Base-by-base conservation (phyloP, 2,888 invertebrate species). In the Gisinianus flammeolus region DNA sequence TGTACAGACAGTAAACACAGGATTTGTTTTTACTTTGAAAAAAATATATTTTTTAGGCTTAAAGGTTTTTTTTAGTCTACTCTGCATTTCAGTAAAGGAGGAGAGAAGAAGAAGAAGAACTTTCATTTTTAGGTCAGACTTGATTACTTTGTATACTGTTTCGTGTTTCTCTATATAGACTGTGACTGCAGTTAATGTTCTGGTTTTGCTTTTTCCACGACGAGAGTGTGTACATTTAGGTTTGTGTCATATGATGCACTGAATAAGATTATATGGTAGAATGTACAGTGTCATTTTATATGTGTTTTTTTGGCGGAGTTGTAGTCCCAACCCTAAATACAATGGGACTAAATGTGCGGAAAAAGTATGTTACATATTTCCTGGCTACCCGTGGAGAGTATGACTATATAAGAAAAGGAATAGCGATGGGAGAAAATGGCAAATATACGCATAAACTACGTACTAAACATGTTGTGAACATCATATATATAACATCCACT, bases 121-220 rank as follows among this genome's bases (percentile, higher is more conserved):
- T 62, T 62, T 62, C 62, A 62, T 62, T 62, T 62, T 62, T 62
- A 62, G 62, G 62, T 62, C 62, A 62, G 26, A 62, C 26, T 62
- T 62, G 62, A 62, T 62, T 62, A 62, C 28, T 62, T 62, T 62
- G 62, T 26, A 44, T 44, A 16, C 44, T 44, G n/a, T 58, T 24
- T 58, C 58, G 22, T 58, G 22, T 24, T 58, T 6, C 1, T 58
- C 58, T 58, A 24, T 58, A 58, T 24, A 58, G 58, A 58, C 58
- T 58, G n/a, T 58, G 24, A 58, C 4, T 58, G 44, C 19, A 44
- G 44, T 58, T 10, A 58, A 58, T 24, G 58, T 58, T 58, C 58
- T 58, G 58, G 58, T 26, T 58, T 26, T 58, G 19, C 8, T 44
- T 44, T 16, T 19, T 4, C 8, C 44, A 44, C 16, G 16, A 44